Percentiles rank a stretch among this genome's conserved stretches.
Conservation (phyloP, 1,140 invertebrate genomes). For the Eriosoma lanigerum region DNA sequence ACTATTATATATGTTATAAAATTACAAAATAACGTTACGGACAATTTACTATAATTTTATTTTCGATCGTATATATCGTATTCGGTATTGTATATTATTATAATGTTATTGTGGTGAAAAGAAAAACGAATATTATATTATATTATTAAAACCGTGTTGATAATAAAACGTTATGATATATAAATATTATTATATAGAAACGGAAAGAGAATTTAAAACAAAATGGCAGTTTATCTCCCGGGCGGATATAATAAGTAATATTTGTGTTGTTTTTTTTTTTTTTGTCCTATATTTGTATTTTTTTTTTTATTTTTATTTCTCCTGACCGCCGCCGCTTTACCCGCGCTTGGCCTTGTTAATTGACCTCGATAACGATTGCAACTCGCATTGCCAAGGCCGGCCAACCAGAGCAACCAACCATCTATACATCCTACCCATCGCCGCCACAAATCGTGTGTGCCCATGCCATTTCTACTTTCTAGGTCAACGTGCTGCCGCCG, state of each 20-base stretch:
- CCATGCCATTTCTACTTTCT: conserved; percentile 49
- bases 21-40: not conserved
- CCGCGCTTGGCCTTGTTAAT: conserved; percentile 46
- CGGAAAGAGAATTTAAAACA: too few species aligned
- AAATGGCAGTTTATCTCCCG: not conserved
- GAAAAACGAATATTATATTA: too few species aligned
- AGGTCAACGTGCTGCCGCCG: conserved; percentile 33
- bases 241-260: too few species aligned
- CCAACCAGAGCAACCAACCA: conserved; percentile 39
- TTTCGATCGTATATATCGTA: not conserved
- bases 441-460: conserved; percentile 1
- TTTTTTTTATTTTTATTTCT: conserved; percentile 24
- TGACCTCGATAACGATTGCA: conserved; percentile 40
- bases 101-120: too few species aligned
- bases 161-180: too few species aligned
- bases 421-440: conserved; percentile 15
- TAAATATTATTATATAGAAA: too few species aligned
- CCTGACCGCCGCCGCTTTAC: not conserved
- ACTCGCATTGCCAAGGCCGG: conserved; percentile 48
- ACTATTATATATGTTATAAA: too few species aligned
- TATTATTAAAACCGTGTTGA: too few species aligned
- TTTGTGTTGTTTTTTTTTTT: too few species aligned
- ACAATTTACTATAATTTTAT: not conserved
- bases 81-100: not conserved
- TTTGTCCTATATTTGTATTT: not conserved